A percentile compares a stretch with the other conserved stretches of the same genome.
Conservation (phyloP, 1,140 invertebrate species). For the Rhopalosiphum padi region DNA sequence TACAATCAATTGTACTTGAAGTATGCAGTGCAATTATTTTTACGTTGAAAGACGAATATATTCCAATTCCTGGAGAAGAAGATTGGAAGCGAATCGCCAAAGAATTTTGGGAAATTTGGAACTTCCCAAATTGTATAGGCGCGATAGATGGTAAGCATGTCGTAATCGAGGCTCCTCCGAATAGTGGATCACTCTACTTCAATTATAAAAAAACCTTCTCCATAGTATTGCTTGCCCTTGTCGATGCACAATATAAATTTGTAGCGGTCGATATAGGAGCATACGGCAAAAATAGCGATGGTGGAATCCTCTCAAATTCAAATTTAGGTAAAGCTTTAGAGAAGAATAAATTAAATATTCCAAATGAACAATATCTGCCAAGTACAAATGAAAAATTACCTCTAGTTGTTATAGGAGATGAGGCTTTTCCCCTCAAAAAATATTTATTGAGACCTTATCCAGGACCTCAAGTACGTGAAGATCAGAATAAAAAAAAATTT, state of each 20-base stretch:
- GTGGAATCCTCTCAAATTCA: conserved; percentile 36
- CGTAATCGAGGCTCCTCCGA: neutral
- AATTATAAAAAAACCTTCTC: conserved; percentile 44
- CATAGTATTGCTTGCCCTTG: conserved; percentile 65
- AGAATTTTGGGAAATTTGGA: neutral
- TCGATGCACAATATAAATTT: conserved; percentile 66
- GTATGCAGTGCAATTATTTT: too few relatives aligned
- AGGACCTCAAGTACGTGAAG: too few relatives aligned
- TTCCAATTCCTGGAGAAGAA: too few relatives aligned
- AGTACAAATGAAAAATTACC: neutral
- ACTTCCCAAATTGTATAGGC: neutral
- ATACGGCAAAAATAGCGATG: conserved; percentile 64
- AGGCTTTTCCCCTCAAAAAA: too few relatives aligned
- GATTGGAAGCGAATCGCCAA: neutral
- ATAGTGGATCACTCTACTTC: conserved; percentile 9
- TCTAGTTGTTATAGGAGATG: neutral
- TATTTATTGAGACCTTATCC: too few relatives aligned
- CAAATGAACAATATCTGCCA: neutral
- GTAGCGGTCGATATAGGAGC: conserved; percentile 64
- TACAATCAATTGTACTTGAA: too few relatives aligned
- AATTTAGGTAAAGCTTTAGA: neutral
- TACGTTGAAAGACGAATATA: too few relatives aligned
- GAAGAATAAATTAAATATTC: neutral
- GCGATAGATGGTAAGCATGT: neutral
- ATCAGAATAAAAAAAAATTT: too few relatives aligned